Conservation (phyloP, 2,797 vertebrate species). For the Brachyrhaphis roseni region DNA sequence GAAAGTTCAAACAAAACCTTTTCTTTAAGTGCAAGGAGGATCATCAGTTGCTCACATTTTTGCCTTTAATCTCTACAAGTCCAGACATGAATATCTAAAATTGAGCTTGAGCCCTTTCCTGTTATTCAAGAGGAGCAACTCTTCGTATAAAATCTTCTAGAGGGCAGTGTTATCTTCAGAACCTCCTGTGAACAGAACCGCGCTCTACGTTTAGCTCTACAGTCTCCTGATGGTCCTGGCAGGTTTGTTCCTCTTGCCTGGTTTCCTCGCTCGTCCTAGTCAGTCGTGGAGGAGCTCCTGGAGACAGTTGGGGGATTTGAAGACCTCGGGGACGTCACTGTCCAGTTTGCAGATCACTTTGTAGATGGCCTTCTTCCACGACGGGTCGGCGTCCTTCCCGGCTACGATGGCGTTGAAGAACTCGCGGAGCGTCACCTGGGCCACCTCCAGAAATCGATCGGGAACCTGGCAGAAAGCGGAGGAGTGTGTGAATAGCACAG, state of each 20-base stretch:
- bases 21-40: constrained; percentile 57
- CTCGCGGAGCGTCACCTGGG: constrained; percentile 98
- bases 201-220: constrained; percentile 3
- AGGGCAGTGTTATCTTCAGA: constrained; percentile 36
- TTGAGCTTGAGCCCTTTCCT: constrained; percentile 11
- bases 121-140: constrained; percentile 13
- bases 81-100: constrained; percentile 28
- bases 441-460: constrained; percentile 97
- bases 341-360: constrained; percentile 99
- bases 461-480: constrained; percentile 87
- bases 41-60: constrained; percentile 29
- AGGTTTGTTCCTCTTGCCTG: constrained; percentile 19
- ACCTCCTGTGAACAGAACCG: constrained; percentile 15
- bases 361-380: constrained; percentile 99
- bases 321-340: constrained; percentile 97
- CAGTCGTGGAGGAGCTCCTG: constrained; percentile 98
- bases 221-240: constrained; percentile 27
- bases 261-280: constrained; percentile 43
- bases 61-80: constrained; percentile 53
- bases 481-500: background rate
- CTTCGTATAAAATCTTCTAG: constrained; percentile 49
- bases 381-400: constrained; percentile 98
- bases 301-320: constrained; percentile 99
- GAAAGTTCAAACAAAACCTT: constrained; percentile 28
- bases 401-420: constrained; percentile 99